These are phyloP conservation scores for Stichodactyla helianthus DNA, from an alignment of 64 coral and sea anemone genomes.

Conservation along the genomic window DNA sequence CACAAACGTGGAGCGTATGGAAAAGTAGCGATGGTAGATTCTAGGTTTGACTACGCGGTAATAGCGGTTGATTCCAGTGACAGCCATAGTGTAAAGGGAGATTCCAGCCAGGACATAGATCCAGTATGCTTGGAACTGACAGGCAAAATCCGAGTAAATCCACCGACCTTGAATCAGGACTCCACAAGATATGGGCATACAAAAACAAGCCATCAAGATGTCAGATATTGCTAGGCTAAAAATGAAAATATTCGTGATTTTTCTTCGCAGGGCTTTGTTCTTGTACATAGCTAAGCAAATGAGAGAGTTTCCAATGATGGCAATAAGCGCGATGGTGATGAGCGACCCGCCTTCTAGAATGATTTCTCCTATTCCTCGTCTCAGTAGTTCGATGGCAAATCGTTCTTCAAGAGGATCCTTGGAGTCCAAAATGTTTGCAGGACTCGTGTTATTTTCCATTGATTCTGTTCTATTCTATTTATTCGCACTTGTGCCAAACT, in stretches of 20 bases:
- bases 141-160: conserved; percentile 10
- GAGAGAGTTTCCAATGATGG: conserved; percentile 40
- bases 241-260: conserved; percentile 26
- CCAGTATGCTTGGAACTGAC: conserved; percentile 27
- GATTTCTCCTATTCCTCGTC: neutral
- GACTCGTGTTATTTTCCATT: neutral
- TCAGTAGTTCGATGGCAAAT: neutral
- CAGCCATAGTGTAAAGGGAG: conserved; percentile 36
- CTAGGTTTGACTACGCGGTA: conserved; percentile 37
- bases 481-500: neutral
- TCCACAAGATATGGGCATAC: conserved; percentile 29
- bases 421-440: neutral
- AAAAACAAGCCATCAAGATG: conserved; percentile 20
- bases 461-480: neutral
- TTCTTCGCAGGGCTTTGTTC: neutral
- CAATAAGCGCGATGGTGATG: neutral
- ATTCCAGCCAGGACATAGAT: conserved; percentile 36
- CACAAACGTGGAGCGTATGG: conserved; percentile 14
- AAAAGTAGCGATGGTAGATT: conserved; percentile 27
- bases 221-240: conserved; percentile 43
- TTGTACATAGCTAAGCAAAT: conserved; percentile 34
- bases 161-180: conserved; percentile 26
- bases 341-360: neutral
- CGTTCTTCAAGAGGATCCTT: neutral
- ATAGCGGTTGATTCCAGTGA: conserved; percentile 52